phyloP scores from a whole-genome alignment of 2,113 vertebrate species.

The Mus pahari region DNA sequence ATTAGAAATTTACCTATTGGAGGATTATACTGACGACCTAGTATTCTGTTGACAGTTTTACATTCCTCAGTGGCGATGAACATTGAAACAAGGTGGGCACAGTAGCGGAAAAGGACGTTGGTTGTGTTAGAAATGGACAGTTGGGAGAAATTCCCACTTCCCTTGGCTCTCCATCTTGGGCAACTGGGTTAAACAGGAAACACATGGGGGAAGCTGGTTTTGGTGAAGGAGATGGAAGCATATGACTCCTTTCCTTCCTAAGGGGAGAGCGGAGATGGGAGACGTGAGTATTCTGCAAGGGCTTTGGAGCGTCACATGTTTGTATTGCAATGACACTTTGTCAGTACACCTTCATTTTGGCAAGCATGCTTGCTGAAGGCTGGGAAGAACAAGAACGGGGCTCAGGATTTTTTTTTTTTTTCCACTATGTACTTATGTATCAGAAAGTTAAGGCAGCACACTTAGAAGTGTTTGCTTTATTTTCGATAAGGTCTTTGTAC shows the following conservation, averaged over 20 bases:
- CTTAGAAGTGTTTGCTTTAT: background rate
- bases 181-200: background rate
- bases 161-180: background rate
- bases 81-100: background rate
- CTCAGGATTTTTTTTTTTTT: background rate
- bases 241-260: background rate
- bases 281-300: rapidly evolving
- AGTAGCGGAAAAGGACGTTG: background rate
- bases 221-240: background rate
- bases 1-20: background rate
- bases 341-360: background rate
- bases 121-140: background rate
- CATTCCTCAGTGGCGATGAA: background rate
- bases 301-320: background rate
- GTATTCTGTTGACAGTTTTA: background rate
- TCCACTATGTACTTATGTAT: background rate
- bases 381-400: background rate
- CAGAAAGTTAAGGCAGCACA: background rate
- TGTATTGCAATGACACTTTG: rapidly evolving
- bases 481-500: background rate
- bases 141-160: background rate
- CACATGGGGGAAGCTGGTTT: background rate
- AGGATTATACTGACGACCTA: background rate
- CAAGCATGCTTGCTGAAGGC: background rate
- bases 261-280: background rate